phyloP scores from a whole-genome alignment of 1,140 invertebrate genomes.

The Phymorhynchus buccinoides region DNA sequence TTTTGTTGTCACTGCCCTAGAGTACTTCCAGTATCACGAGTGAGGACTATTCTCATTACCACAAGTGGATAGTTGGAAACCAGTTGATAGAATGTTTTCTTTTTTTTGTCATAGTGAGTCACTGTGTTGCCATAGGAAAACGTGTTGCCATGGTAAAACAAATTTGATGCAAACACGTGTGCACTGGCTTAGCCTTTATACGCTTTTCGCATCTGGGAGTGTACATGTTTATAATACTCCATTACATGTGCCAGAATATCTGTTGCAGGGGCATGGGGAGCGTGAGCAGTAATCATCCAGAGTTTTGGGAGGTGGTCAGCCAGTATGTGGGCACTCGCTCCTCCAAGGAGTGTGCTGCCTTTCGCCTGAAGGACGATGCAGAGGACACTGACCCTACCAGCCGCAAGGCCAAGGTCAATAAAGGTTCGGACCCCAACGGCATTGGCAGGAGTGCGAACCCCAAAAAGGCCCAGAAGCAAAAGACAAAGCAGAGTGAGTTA shows the following conservation, averaged over 20 bases:
- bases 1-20: too few species aligned
- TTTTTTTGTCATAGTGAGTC: too few species aligned
- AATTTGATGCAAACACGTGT: too few species aligned
- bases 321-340: slow-evolving; percentile 11
- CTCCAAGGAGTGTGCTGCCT: slow-evolving; percentile 23
- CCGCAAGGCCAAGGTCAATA: too few species aligned
- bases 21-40: too few species aligned
- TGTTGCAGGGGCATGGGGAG: slow-evolving; percentile 7
- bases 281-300: neutral
- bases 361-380: neutral
- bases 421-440: neutral
- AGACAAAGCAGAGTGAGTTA: neutral
- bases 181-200: neutral
- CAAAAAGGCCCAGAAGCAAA: neutral
- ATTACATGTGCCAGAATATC: too few species aligned
- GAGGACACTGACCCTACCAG: too few species aligned
- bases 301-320: slow-evolving; percentile 33
- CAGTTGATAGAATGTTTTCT: too few species aligned
- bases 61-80: too few species aligned
- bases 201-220: slow-evolving; percentile 2
- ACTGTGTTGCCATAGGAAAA: too few species aligned
- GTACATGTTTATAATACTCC: neutral
- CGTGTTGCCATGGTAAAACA: too few species aligned
- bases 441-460: neutral
- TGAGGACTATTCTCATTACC: too few species aligned